Conservation (phyloP, 2,113 vertebrate species). For the Cisticola juncidis region DNA sequence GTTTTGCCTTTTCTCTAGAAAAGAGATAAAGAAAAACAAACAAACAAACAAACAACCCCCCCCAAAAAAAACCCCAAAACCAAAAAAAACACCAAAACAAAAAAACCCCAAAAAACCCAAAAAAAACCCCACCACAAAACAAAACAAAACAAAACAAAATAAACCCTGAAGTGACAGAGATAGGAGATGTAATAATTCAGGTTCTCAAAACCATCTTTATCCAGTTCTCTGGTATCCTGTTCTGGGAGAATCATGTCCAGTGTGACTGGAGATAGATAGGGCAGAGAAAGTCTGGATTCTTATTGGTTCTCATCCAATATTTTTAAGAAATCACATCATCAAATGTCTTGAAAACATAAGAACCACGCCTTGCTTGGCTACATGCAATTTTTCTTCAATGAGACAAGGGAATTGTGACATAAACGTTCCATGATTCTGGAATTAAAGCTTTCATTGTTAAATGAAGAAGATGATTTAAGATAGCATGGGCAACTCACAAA, state of each 20-base stretch:
- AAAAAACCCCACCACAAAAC: too few relatives aligned
- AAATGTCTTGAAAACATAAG: background rate
- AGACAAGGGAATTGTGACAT: background rate
- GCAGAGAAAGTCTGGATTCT: background rate
- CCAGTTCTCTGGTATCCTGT: background rate
- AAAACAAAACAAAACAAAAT: background rate
- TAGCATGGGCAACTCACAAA: background rate
- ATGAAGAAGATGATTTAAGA: background rate
- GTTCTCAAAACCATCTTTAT: background rate
- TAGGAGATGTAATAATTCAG: background rate
- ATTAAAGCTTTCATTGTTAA: conserved; percentile 13
- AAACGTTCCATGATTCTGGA: background rate
- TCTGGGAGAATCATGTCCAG: background rate
- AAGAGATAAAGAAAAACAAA: background rate
- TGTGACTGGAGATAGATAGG: background rate
- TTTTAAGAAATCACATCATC: background rate
- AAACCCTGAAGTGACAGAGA: background rate
- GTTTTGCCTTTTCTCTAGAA: background rate
- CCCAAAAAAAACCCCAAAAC: background rate
- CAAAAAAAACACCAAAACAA: background rate
- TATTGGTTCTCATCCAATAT: background rate
- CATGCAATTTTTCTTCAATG: background rate
- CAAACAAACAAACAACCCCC: background rate
- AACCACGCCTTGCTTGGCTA: background rate
- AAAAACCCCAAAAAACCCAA: background rate